Conservation (phyloP, 2,888 invertebrate species). For the Tortrix viridana region DNA sequence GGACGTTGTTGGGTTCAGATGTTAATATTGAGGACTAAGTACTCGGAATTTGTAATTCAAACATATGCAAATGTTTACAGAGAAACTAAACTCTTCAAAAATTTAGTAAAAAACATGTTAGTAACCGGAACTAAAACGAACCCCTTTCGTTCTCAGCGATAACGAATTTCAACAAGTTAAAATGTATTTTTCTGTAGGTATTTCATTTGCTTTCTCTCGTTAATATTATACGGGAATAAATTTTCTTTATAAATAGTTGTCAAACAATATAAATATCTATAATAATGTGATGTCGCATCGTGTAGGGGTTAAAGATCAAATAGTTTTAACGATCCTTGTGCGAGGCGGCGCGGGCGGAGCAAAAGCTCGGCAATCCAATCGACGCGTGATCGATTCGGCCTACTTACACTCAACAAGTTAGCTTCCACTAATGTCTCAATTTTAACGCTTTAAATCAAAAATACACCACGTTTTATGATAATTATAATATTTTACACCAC, state of each 20-base stretch:
- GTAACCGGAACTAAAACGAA: not conserved
- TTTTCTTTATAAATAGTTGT: not conserved
- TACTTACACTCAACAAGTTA: conserved; percentile 51
- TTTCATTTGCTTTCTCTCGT: conserved; percentile 7
- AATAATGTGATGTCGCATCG: conserved; percentile 25
- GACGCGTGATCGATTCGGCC: conserved; percentile 63
- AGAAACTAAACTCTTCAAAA: too few species aligned
- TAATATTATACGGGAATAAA: conserved; percentile 9
- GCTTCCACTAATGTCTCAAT: conserved; percentile 36
- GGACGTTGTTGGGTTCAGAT: conserved; percentile 25
- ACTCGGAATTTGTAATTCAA: too few species aligned
- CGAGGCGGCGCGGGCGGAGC: conserved; percentile 42
- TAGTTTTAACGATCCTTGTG: conserved; percentile 48
- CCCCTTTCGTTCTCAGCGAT: not conserved
- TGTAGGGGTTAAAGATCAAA: conserved; percentile 60
- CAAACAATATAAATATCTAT: conserved; percentile 4
- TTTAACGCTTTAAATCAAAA: conserved; percentile 18
- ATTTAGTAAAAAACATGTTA: not conserved
- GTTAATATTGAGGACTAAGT: not conserved
- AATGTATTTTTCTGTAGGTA: not conserved
- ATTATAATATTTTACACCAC: not conserved
- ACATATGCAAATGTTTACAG: too few species aligned
- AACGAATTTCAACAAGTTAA: not conserved
- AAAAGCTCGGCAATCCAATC: conserved; percentile 47
- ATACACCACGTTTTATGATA: not conserved